Evolutionary conservation across 2,797 vertebrate species (phyloP).

Genomic region (Poeciliopsis presidionis): DNA sequence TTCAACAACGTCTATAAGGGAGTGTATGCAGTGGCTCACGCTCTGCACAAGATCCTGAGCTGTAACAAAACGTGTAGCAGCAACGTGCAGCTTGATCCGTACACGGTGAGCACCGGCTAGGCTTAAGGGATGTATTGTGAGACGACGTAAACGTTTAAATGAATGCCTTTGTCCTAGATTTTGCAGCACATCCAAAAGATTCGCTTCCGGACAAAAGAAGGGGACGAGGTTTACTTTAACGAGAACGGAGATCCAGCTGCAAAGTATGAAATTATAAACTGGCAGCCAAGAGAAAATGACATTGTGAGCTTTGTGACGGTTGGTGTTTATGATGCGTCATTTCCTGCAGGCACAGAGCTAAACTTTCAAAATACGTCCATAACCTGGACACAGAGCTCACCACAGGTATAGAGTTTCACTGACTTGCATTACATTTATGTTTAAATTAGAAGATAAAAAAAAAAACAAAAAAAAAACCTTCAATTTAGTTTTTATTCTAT

Average conservation of each 20-base stretch:
- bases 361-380: slow-evolving; percentile 55
- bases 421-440: neutral
- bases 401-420: slow-evolving; percentile 37
- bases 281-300: slow-evolving; percentile 63
- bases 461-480: neutral
- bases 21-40: slow-evolving; percentile 77
- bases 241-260: slow-evolving; percentile 74
- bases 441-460: neutral
- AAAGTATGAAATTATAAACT: slow-evolving; percentile 81
- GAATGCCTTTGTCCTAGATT: slow-evolving; percentile 68
- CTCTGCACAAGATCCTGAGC: slow-evolving; percentile 64
- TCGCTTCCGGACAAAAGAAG: slow-evolving; percentile 72
- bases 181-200: slow-evolving; percentile 64
- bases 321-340: slow-evolving; percentile 75
- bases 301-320: slow-evolving; percentile 68
- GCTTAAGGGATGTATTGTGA: neutral
- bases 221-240: slow-evolving; percentile 74
- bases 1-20: slow-evolving; percentile 78
- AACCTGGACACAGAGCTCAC: slow-evolving; percentile 62
- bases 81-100: slow-evolving; percentile 43
- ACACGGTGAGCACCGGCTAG: slow-evolving; percentile 40
- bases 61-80: neutral
- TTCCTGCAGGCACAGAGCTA: slow-evolving; percentile 54
- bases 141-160: neutral
- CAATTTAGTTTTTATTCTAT: neutral